phyloP scores from a whole-genome alignment of 2,888 invertebrate species.

The Pyrgus malvae region DNA sequence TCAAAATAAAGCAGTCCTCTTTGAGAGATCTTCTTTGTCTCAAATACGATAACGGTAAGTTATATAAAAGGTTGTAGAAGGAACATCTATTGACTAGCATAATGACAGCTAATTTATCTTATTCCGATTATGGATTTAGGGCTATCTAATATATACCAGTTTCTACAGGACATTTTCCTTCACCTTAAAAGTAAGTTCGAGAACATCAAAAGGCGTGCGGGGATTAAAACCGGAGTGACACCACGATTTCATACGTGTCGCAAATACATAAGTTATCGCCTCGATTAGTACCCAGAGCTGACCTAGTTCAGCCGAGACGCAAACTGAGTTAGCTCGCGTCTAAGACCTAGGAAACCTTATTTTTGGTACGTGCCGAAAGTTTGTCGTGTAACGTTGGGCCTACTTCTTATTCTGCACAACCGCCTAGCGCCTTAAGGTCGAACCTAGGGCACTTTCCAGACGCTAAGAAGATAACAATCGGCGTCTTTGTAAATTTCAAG shows the following conservation, averaged over 20 bases:
- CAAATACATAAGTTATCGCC: not conserved
- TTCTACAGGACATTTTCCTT: too few species aligned
- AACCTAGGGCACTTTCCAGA: constrained; percentile 27
- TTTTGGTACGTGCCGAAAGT: constrained; percentile 21
- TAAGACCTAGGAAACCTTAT: constrained; percentile 17
- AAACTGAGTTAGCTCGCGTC: constrained; percentile 10
- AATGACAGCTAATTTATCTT: too few species aligned
- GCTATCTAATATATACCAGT: too few species aligned
- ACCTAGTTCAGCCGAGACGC: not conserved
- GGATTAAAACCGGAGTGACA: too few species aligned
- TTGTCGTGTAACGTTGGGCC: constrained; percentile 26
- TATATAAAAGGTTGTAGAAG: too few species aligned
- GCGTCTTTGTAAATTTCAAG: constrained; percentile 20
- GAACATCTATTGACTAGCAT: too few species aligned
- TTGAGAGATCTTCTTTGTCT: not conserved
- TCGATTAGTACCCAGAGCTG: constrained; percentile 1
- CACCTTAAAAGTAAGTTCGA: too few species aligned
- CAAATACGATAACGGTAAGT: too few species aligned
- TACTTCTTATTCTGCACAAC: constrained; percentile 35
- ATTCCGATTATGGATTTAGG: too few species aligned
- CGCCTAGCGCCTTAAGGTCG: constrained; percentile 30
- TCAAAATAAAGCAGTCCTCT: not conserved
- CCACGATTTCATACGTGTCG: too few species aligned
- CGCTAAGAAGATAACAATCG: constrained; percentile 26
- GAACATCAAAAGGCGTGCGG: too few species aligned